Evolutionary conservation across 1,140 invertebrate species (phyloP).

Genomic region (Drosophila sulfurigaster): DNA sequence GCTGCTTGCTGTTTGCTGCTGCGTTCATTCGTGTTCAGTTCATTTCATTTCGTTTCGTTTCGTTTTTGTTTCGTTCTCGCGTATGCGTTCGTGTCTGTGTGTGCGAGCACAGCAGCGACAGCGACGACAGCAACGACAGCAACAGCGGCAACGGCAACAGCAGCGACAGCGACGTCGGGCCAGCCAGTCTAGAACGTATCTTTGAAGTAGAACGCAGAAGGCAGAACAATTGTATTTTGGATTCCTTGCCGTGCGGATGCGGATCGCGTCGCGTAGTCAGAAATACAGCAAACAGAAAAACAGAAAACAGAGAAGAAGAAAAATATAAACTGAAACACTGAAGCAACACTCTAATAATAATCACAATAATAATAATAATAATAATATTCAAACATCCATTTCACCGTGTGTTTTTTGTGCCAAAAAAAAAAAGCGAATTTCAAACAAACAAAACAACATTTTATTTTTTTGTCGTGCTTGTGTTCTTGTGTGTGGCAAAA

Average conservation of each 20-base stretch:
- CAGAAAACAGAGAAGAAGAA: constrained; percentile 16
- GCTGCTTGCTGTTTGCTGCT: constrained; percentile 15
- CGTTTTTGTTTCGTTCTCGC: constrained; percentile 26
- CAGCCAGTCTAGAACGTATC: constrained; percentile 81
- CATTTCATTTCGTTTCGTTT: constrained; percentile 47
- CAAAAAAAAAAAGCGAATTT: no score
- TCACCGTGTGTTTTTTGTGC: no score
- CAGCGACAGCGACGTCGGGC: constrained; percentile 48
- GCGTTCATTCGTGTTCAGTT: constrained; percentile 44
- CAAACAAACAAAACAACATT: no score
- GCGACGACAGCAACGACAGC: constrained; percentile 43
- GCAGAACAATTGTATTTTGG: constrained; percentile 84
- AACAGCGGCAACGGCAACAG: constrained; percentile 24
- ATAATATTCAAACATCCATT: no score
- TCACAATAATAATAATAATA: constrained; percentile 22
- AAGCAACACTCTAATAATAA: constrained; percentile 21
- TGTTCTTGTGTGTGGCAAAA: no score
- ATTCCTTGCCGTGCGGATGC: constrained; percentile 82
- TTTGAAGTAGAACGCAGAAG: constrained; percentile 79
- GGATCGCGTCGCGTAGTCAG: constrained; percentile 73
- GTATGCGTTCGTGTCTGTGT: constrained; percentile 31
- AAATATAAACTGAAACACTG: constrained; percentile 27
- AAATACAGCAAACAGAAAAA: constrained; percentile 17
- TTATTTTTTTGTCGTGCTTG: no score
- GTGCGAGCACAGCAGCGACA: constrained; percentile 41